Evolutionary conservation across 1,140 invertebrate genomes (phyloP), one percentile per base, ranked within the genome.

Genomic region (Camponotus vicinus): DNA sequence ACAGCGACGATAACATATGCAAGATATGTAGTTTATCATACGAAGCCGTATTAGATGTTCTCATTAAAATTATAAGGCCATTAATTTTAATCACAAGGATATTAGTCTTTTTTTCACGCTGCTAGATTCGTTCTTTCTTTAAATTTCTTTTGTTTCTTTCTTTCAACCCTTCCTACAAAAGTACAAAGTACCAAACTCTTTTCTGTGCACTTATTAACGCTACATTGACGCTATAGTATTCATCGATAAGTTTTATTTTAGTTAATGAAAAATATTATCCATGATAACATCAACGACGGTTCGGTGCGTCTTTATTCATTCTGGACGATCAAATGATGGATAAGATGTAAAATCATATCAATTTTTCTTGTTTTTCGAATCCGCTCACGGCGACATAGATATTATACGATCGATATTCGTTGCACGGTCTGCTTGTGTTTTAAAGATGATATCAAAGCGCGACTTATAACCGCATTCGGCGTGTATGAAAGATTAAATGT

Each of bases 321-420:
- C 55, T 27, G 8, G n/a, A 52, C 3, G 13, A 40, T 69, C 18
- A 4, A n/a, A 13, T 37, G n/a, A 45, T 40, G 37, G 34, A 70
- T 55, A 13, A 45, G 18, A 18, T 27, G n/a, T 40, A 9, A 15
- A 37, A 52, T 40, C 13, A 8, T 15, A 52, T 21, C 0, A 70
- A 45, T 63, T 75, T 52, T 34, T 45, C 21, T 8, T 40, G n/a
- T 34, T 80, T 27, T 80, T 70, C 49, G 52, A 80, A 80, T 70
- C 9, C 1, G 6, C 37, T 70, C 9, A 21, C 40, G 8, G n/a
- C 42, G 15, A 80, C 34, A 37, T 70, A 45, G 57, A 42, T n/a
- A 45, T 45, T 45, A 45, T 45, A 27, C 64, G 64, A 80, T 69
- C 77, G 45, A 80, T 80, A 80, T n/a, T 15, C 15, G 49, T 18